Percentiles rank a stretch among this genome's conserved stretches.
Conservation (phyloP, 2,113 vertebrate species). For the Eidolon helvum region DNA sequence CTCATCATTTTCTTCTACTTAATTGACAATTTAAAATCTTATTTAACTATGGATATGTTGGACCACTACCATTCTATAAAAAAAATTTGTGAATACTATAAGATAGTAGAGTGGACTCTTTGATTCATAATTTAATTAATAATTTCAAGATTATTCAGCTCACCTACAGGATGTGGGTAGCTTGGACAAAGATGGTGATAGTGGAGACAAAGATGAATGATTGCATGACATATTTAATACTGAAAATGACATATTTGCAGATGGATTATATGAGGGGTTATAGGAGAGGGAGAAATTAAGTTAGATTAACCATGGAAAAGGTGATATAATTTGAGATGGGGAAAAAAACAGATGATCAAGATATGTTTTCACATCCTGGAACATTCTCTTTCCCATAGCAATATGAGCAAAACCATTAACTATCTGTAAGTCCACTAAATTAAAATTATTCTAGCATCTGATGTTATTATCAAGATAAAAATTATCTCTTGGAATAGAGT, state of each 20-base stretch:
- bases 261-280: background rate
- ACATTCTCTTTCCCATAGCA: background rate
- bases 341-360: background rate
- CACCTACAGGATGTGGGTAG: background rate
- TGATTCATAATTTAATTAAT: background rate
- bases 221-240: background rate
- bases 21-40: background rate
- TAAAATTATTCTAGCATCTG: constrained; percentile 4
- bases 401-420: background rate
- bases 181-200: background rate
- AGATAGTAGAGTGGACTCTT: background rate
- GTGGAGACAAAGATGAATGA: background rate
- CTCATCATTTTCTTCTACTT: background rate
- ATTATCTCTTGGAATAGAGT: constrained; percentile 19
- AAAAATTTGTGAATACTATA: background rate
- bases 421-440: background rate
- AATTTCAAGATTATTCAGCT: background rate
- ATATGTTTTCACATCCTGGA: background rate
- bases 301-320: background rate
- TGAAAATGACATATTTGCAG: background rate
- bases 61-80: background rate
- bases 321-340: background rate
- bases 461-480: background rate
- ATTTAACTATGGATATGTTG: background rate
- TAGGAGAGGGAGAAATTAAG: background rate